phyloP scores from a whole-genome alignment of 1,140 invertebrate genomes.

The Drosophila takahashii region DNA sequence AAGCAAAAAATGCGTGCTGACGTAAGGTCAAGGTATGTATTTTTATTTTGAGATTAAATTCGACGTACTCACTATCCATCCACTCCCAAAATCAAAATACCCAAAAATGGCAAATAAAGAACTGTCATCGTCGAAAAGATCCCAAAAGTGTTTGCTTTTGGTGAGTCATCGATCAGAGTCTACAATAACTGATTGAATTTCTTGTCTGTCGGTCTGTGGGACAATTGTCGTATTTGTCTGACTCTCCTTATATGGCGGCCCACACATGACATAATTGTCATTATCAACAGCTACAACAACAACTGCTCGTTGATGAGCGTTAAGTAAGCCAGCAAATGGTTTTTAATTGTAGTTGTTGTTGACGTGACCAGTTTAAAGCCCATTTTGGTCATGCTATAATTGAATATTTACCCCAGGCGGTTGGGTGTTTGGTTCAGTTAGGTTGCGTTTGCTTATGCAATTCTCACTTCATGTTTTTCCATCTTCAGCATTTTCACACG shows the following conservation, averaged over 20 bases:
- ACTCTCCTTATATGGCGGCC: conserved; percentile 27
- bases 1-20: conserved; percentile 28
- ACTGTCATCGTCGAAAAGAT: conserved; percentile 12
- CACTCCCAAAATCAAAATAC: conserved; percentile 16
- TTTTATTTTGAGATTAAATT: not conserved
- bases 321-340: conserved; percentile 57
- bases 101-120: conserved; percentile 31
- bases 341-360: conserved; percentile 43
- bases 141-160: not conserved
- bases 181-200: conserved; percentile 27
- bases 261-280: conserved; percentile 58
- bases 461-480: conserved; percentile 51
- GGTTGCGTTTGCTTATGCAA: conserved; percentile 74
- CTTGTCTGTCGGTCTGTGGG: conserved; percentile 21
- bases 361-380: conserved; percentile 55
- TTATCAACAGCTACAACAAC: conserved; percentile 49
- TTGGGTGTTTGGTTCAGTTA: too few relatives aligned
- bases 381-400: conserved; percentile 51
- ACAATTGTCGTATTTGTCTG: conserved; percentile 15
- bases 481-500: conserved; percentile 64
- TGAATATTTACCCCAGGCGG: conserved; percentile 23
- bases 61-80: not conserved
- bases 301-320: conserved; percentile 50
- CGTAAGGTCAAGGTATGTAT: conserved; percentile 50
- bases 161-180: conserved; percentile 32